phyloP scores from a whole-genome alignment of 2,888 invertebrate genomes.

The Elysia crispata region DNA sequence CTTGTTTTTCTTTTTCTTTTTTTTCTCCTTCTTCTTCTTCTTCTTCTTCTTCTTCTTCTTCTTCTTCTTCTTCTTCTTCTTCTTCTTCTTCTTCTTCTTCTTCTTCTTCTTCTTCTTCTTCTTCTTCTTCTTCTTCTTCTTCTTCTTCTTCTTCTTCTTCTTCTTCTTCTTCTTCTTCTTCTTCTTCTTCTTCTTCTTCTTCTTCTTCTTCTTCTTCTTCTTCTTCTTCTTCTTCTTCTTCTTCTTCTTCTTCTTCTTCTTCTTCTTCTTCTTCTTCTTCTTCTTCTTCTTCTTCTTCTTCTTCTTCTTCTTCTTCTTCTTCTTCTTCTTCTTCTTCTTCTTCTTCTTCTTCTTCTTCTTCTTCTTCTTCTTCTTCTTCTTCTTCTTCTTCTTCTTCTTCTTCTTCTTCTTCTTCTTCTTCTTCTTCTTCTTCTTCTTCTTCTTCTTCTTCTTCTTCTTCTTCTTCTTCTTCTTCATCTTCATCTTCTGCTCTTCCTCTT shows the following conservation, averaged over 20 bases:
- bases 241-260: neutral
- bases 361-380: conserved; percentile 5
- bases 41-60: neutral
- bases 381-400: neutral
- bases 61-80: neutral
- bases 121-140: conserved; percentile 21
- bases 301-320: neutral
- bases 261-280: neutral
- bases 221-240: neutral
- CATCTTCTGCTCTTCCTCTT: no score
- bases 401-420: neutral
- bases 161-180: conserved; percentile 19
- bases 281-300: neutral
- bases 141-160: neutral
- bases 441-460: neutral
- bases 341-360: conserved; percentile 1
- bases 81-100: neutral
- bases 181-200: neutral
- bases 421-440: conserved; percentile 18
- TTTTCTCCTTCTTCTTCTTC: neutral
- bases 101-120: neutral
- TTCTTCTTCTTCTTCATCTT: neutral
- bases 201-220: neutral
- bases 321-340: conserved; percentile 4
- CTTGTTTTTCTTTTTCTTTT: neutral